Evolutionary conservation across 1,140 invertebrate species (phyloP).

Genomic region (Belonocnema kinseyi): DNA sequence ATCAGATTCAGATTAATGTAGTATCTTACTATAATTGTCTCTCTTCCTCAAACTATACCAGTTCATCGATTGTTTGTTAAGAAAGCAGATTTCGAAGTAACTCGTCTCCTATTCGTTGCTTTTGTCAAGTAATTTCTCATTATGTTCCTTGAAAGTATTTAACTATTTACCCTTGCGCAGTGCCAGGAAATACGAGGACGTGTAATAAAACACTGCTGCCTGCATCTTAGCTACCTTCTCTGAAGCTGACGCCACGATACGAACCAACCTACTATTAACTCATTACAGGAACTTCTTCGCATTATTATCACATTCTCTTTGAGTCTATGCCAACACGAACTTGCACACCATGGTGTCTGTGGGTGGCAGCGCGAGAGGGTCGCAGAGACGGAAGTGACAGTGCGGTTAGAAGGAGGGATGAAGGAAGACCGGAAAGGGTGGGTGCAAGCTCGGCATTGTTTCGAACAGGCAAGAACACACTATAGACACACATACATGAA

Average conservation of each 20-base stretch:
- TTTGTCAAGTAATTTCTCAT: slow-evolving; percentile 1
- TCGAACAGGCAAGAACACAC: slow-evolving; percentile 69
- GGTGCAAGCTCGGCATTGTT: slow-evolving; percentile 71
- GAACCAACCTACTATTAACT: slow-evolving; percentile 68
- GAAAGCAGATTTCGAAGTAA: neutral
- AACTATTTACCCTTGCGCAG: slow-evolving; percentile 4
- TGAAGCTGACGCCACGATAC: slow-evolving; percentile 30
- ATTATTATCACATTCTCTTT: slow-evolving; percentile 74
- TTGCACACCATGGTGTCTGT: slow-evolving; percentile 52
- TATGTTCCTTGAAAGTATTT: slow-evolving; percentile 7
- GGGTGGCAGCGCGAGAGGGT: slow-evolving; percentile 51
- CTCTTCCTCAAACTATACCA: neutral
- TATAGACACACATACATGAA: slow-evolving; percentile 61
- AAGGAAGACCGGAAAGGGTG: slow-evolving; percentile 56
- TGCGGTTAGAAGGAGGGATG: slow-evolving; percentile 48
- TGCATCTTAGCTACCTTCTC: neutral
- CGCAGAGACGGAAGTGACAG: slow-evolving; percentile 57
- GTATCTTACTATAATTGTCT: neutral
- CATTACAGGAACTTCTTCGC: slow-evolving; percentile 72
- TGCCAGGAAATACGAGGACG: slow-evolving; percentile 22
- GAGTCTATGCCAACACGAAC: slow-evolving; percentile 63
- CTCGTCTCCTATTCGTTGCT: neutral
- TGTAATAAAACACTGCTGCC: slow-evolving; percentile 23
- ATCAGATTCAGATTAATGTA: neutral
- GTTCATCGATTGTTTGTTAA: slow-evolving; percentile 1